Evolutionary conservation across 2,797 vertebrate genomes (phyloP).

Genomic region (Cryptoprocta ferox): DNA sequence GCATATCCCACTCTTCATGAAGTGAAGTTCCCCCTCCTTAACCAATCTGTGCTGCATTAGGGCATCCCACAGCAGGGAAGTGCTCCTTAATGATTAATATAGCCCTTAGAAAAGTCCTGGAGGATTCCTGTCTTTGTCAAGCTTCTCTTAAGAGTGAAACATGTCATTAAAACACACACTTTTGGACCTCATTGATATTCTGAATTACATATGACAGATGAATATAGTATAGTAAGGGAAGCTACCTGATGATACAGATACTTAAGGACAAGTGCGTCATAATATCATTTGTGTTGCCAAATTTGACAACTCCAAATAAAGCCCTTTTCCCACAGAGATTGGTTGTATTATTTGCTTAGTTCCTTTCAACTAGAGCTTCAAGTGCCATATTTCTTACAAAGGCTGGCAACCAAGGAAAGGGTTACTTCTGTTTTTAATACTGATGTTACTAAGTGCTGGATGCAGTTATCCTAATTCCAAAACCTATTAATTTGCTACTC

Average conservation of each 20-base stretch:
- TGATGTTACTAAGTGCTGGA: neutral
- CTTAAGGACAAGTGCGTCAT: neutral
- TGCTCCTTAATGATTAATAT: neutral
- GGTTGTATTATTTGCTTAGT: neutral
- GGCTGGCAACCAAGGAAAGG: neutral
- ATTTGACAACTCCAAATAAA: neutral
- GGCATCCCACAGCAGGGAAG: neutral
- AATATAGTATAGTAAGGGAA: neutral
- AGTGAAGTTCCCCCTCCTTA: neutral
- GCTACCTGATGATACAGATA: neutral
- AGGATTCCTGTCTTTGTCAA: neutral
- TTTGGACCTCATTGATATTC: neutral
- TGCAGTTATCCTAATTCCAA: neutral
- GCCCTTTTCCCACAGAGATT: neutral
- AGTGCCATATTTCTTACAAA: neutral
- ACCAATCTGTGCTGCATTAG: neutral
- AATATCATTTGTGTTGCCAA: neutral
- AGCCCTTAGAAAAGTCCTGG: neutral
- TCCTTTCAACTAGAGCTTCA: neutral
- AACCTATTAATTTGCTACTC: neutral
- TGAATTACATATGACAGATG: neutral
- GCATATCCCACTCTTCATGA: neutral
- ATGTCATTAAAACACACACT: neutral
- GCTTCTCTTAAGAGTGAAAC: neutral
- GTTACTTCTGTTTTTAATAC: neutral